Conservation (phyloP, 1,140 invertebrate species). For the Leptinotarsa defecta region DNA sequence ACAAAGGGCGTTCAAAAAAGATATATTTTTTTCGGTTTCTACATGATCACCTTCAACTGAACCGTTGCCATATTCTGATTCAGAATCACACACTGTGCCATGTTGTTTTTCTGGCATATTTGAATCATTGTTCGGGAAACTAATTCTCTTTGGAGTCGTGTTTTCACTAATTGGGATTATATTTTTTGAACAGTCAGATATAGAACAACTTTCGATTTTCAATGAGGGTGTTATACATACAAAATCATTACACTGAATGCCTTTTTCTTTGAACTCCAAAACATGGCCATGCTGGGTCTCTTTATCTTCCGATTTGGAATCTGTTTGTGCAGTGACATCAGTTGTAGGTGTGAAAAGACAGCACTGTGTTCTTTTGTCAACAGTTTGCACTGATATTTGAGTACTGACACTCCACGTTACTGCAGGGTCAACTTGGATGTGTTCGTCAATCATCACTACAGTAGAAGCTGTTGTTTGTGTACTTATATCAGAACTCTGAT, state of each 20-base stretch:
- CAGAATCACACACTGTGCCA: no score
- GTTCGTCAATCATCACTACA: not conserved
- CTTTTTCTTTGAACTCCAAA: not conserved
- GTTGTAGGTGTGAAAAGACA: not conserved
- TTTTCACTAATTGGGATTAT: not conserved
- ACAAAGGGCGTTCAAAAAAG: not conserved
- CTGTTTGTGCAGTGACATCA: not conserved
- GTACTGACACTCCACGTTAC: not conserved
- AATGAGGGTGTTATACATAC: not conserved
- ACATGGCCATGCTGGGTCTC: not conserved
- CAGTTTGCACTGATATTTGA: not conserved
- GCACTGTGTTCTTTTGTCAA: not conserved
- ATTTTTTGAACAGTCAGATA: not conserved
- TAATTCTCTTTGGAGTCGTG: no score
- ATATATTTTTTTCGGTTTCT: not conserved
- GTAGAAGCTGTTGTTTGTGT: not conserved
- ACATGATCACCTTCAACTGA: not conserved
- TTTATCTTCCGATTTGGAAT: not conserved
- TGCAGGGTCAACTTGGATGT: not conserved
- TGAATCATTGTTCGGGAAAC: no score
- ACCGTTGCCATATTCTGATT: no score
- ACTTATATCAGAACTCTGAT: not conserved
- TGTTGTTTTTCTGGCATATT: no score
- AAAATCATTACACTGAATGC: not conserved
- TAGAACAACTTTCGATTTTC: not conserved